phyloP scores from a whole-genome alignment of 2,113 vertebrate genomes.

The Taxidea taxus region DNA sequence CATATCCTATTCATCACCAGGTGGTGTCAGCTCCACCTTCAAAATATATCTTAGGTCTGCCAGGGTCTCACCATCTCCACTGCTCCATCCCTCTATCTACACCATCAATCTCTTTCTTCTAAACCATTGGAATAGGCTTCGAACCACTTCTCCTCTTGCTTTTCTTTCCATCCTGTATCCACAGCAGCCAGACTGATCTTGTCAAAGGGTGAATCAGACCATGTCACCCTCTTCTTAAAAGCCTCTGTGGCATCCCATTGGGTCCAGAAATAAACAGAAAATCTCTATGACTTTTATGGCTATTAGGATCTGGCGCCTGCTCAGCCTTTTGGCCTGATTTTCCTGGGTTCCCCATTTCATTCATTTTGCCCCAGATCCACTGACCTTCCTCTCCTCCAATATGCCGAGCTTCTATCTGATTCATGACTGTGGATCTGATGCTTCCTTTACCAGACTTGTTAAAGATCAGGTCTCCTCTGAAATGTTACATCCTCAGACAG shows the following conservation, averaged over 20 bases:
- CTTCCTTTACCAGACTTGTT: neutral
- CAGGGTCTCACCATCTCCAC: neutral
- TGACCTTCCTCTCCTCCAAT: neutral
- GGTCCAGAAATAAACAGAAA: neutral
- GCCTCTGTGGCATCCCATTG: neutral
- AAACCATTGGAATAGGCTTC: neutral
- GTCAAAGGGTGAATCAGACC: neutral
- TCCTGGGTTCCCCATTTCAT: rapidly evolving
- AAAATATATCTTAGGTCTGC: neutral
- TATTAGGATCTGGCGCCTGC: neutral
- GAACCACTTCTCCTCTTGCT: neutral
- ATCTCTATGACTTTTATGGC: neutral
- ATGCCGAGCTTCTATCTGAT: neutral
- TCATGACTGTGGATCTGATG: neutral
- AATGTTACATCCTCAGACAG: neutral
- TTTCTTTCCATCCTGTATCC: neutral
- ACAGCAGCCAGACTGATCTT: neutral
- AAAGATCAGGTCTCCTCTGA: neutral
- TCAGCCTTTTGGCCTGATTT: neutral
- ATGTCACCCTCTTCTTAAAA: neutral
- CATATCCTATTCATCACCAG: neutral
- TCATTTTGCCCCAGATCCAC: neutral
- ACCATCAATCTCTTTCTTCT: neutral
- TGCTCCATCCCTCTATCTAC: neutral
- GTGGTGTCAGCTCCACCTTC: neutral